Evolutionary conservation across 2,113 vertebrate species (phyloP).

Genomic region (Amphiprion percula): DNA sequence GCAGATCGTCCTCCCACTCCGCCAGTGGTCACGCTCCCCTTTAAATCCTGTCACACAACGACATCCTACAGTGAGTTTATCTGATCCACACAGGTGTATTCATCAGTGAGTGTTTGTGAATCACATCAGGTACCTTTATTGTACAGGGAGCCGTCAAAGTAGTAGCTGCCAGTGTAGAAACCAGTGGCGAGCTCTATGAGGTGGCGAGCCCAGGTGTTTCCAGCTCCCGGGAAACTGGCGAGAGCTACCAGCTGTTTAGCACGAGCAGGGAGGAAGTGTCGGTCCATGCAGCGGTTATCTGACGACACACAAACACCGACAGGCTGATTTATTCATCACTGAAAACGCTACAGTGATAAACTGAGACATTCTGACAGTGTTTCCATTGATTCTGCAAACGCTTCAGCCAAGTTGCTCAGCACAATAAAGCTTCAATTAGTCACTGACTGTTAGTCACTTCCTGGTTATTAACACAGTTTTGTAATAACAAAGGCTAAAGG

Average conservation of each 20-base stretch:
- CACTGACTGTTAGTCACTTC: constrained; percentile 18
- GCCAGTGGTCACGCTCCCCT: constrained; percentile 96
- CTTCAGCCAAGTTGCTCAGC: neutral
- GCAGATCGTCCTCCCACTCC: constrained; percentile 93
- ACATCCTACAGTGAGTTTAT: neutral
- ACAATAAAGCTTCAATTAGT: constrained; percentile 13
- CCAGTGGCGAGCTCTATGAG: constrained; percentile 96
- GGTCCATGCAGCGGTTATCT: constrained; percentile 99
- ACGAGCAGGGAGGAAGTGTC: constrained; percentile 90
- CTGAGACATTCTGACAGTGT: neutral
- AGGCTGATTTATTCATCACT: neutral
- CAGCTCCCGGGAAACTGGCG: constrained; percentile 95
- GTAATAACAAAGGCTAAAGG: neutral
- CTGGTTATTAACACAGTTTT: neutral
- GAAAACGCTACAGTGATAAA: neutral
- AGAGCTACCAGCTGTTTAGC: constrained; percentile 91
- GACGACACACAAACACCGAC: constrained; percentile 23
- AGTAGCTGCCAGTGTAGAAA: constrained; percentile 98
- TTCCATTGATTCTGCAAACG: neutral
- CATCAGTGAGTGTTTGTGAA: neutral
- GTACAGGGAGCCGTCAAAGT: constrained; percentile 97
- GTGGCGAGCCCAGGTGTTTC: constrained; percentile 98
- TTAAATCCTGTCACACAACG: constrained; percentile 89
- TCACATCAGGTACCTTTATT: constrained; percentile 90
- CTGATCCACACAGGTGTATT: neutral